Conservation (phyloP, 2,113 vertebrate species). For the Azemiops feae region DNA sequence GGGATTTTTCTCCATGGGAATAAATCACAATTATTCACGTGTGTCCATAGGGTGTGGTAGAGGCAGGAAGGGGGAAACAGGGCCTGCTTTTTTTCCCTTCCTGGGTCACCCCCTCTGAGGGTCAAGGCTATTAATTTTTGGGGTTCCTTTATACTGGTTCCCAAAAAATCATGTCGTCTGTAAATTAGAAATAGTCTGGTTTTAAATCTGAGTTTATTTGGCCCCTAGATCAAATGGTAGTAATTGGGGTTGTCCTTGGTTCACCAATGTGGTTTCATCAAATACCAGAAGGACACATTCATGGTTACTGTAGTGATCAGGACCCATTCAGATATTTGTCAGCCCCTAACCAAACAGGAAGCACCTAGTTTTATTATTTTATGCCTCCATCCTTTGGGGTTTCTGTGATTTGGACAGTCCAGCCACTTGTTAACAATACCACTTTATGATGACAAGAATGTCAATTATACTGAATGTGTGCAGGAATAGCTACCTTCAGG, state of each 20-base stretch:
- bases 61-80: not conserved
- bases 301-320: not conserved
- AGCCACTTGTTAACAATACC: not conserved
- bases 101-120: not conserved
- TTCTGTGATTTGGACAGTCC: not conserved
- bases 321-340: not conserved
- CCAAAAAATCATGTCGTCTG: not conserved
- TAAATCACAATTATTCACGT: not conserved
- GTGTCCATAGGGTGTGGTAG: not conserved
- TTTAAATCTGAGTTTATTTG: not conserved
- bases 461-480: not conserved
- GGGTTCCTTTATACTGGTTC: not conserved
- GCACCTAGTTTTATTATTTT: not conserved
- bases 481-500: constrained; percentile 54
- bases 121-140: not conserved
- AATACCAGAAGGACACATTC: not conserved
- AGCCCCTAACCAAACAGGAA: not conserved
- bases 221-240: not conserved
- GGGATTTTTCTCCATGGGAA: not conserved
- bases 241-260: not conserved
- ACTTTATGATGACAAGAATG: not conserved
- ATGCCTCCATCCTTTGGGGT: not conserved
- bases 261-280: not conserved
- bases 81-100: not conserved
- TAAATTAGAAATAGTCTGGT: not conserved